Conservation (phyloP, 1,140 invertebrate species). For the Eurytemora carolleeae region DNA sequence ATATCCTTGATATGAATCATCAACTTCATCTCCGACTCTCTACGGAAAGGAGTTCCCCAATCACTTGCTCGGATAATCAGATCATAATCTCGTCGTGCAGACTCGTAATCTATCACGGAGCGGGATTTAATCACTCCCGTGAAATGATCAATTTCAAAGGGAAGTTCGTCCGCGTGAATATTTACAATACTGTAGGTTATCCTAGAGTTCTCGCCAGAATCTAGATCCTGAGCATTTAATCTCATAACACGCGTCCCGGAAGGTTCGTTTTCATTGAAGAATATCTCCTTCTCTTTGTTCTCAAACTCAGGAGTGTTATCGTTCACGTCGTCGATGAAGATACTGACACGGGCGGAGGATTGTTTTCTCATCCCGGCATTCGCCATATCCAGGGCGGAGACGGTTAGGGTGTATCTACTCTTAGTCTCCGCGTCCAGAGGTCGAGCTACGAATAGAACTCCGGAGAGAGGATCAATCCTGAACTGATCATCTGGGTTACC, state of each 20-base stretch:
- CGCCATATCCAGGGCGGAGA: conserved; percentile 71
- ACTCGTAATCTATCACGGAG: conserved; percentile 68
- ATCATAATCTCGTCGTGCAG: conserved; percentile 56
- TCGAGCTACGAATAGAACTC: conserved; percentile 65
- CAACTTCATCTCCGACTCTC: conserved; percentile 69
- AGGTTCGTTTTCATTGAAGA: conserved; percentile 61
- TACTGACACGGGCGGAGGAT: conserved; percentile 69
- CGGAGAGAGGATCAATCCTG: conserved; percentile 60
- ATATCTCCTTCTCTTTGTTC: conserved; percentile 25
- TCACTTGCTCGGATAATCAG: conserved; percentile 69
- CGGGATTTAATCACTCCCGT: conserved; percentile 66
- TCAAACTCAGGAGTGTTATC: conserved; percentile 80
- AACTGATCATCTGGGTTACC: conserved; percentile 79
- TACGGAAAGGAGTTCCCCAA: conserved; percentile 70
- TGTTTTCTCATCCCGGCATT: conserved; percentile 59
- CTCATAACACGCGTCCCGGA: conserved; percentile 57
- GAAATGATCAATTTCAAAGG: conserved; percentile 89
- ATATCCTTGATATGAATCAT: conserved; percentile 57
- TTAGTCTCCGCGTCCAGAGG: conserved; percentile 67
- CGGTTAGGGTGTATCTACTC: conserved; percentile 68
- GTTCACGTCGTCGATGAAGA: conserved; percentile 66
- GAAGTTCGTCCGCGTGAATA: conserved; percentile 45
- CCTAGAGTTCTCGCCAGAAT: conserved; percentile 81
- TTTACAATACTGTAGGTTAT: conserved; percentile 83
- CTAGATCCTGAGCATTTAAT: conserved; percentile 60